phyloP scores from a whole-genome alignment of 2,888 invertebrate species.

The Cotesia congregata region DNA sequence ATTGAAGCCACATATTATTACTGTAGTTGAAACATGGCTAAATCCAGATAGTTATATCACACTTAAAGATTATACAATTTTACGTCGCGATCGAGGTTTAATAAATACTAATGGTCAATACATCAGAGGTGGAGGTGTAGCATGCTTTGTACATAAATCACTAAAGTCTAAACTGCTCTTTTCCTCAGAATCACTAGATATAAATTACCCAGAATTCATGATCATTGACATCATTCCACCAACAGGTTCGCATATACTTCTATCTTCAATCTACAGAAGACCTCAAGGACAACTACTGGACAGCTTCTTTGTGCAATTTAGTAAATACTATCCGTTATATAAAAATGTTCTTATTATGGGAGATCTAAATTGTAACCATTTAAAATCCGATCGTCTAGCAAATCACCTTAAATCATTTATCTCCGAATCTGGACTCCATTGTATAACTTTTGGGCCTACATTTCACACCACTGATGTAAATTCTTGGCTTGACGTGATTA shows the following conservation, averaged over 20 bases:
- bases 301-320: too few relatives aligned
- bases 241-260: too few relatives aligned
- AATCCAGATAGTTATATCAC: slow-evolving; percentile 1
- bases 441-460: background rate
- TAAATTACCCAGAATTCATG: slow-evolving; percentile 24
- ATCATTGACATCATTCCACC: background rate
- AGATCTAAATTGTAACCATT: slow-evolving; percentile 29
- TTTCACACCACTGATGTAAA: slow-evolving; percentile 6
- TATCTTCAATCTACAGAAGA: too few relatives aligned
- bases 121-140: background rate
- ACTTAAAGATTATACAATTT: background rate
- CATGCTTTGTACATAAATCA: slow-evolving; percentile 29
- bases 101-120: background rate
- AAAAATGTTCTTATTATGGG: slow-evolving; percentile 19
- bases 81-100: slow-evolving; percentile 29
- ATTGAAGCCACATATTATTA: slow-evolving; percentile 15
- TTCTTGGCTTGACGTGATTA: background rate
- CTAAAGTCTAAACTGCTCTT: background rate
- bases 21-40: slow-evolving; percentile 27
- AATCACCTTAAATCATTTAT: background rate
- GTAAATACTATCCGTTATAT: too few relatives aligned
- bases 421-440: background rate
- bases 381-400: background rate
- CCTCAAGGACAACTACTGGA: too few relatives aligned
- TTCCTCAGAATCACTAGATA: background rate